A percentile compares a stretch with the other conserved stretches of the same genome.
phyloP scores from a whole-genome alignment of 1,140 invertebrate genomes.

The Oscheius sp. region DNA sequence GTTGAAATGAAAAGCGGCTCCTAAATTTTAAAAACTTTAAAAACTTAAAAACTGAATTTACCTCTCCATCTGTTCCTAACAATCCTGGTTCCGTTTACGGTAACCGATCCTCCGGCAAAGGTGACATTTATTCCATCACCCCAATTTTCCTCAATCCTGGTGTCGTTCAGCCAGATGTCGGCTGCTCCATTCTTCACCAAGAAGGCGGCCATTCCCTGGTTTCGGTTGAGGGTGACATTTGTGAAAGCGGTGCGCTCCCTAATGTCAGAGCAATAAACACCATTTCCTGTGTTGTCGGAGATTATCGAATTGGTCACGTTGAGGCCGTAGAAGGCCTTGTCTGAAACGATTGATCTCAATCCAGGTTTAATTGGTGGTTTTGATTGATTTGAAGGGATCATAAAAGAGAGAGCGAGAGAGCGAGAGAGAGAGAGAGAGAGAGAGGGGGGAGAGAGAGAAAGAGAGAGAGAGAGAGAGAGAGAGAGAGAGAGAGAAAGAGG shows the following conservation, averaged over 20 bases:
- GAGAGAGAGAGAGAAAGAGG: too few relatives aligned
- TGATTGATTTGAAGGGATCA: not conserved
- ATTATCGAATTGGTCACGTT: constrained; percentile 86
- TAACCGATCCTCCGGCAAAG: constrained; percentile 61
- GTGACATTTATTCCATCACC: constrained; percentile 66
- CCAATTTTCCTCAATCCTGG: constrained; percentile 77
- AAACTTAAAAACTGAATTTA: constrained; percentile 13
- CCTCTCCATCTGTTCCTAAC: constrained; percentile 55
- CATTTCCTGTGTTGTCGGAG: constrained; percentile 85
- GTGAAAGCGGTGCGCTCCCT: constrained; percentile 49
- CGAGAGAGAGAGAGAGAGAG: too few relatives aligned
- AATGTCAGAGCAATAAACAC: constrained; percentile 63
- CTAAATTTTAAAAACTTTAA: constrained; percentile 37
- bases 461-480: too few relatives aligned
- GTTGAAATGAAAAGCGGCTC: constrained; percentile 58
- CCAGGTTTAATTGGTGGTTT: not conserved
- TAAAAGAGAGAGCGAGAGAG: too few relatives aligned
- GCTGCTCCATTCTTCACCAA: constrained; percentile 76
- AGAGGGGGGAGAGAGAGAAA: too few relatives aligned
- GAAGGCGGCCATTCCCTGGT: constrained; percentile 78
- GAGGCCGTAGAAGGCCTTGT: constrained; percentile 69
- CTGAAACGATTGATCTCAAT: constrained; percentile 33
- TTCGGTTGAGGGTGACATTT: constrained; percentile 77
- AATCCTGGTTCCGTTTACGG: constrained; percentile 57
- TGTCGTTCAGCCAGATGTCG: constrained; percentile 73